These are phyloP conservation scores for Hiodon tergisus DNA, from an alignment of 2,113 vertebrate genomes.

Conservation along the genomic window DNA sequence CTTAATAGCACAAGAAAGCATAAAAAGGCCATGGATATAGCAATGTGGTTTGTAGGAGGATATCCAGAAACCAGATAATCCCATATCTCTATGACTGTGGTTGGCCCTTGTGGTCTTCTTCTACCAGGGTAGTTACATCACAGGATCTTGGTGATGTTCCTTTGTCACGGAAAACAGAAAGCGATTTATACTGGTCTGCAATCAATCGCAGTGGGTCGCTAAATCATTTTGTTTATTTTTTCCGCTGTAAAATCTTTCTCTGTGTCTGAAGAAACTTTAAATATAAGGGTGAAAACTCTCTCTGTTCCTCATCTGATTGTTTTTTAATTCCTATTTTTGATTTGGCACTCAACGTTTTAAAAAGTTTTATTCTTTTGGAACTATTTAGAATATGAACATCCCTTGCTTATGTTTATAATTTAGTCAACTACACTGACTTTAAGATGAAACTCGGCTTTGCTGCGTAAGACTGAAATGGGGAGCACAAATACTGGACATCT, in stretches of 20 bases:
- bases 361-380: not conserved
- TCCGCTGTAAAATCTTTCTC: not conserved
- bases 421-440: not conserved
- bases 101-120: slow-evolving; percentile 5
- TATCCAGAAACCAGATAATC: slow-evolving; percentile 3
- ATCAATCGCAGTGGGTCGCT: not conserved
- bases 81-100: slow-evolving; percentile 13
- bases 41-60: slow-evolving; percentile 10
- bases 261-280: not conserved
- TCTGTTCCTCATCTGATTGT: not conserved
- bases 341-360: not conserved
- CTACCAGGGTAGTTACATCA: slow-evolving; percentile 1
- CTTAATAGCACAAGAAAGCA: not conserved
- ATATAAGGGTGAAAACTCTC: not conserved
- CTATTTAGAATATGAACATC: not conserved
- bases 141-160: not conserved
- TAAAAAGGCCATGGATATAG: not conserved
- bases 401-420: not conserved
- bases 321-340: not conserved
- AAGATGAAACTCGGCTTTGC: not conserved
- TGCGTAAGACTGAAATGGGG: not conserved
- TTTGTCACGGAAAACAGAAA: not conserved
- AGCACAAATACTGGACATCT: too few relatives aligned
- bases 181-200: not conserved
- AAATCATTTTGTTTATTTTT: not conserved